phyloP scores from a whole-genome alignment of 1,140 invertebrate genomes.

The Theocolax elegans region DNA sequence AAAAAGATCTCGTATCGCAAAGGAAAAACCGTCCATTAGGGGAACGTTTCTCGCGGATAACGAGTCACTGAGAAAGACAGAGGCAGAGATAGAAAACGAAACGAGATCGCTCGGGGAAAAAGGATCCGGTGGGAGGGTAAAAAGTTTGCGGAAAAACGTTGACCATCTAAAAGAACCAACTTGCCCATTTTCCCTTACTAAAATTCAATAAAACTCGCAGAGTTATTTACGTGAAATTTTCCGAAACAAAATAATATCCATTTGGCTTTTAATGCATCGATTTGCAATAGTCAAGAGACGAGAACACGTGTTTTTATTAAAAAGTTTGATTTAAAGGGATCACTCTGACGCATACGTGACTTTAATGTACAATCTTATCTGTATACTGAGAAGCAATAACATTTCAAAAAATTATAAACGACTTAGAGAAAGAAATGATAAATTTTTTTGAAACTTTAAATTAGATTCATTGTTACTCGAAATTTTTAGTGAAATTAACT shows the following conservation, averaged over 20 bases:
- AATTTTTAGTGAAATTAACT: too few relatives aligned
- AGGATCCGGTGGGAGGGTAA: conserved; percentile 39
- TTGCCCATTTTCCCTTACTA: neutral
- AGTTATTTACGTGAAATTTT: neutral
- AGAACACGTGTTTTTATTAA: too few relatives aligned
- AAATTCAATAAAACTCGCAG: conserved; percentile 20
- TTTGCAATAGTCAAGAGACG: too few relatives aligned
- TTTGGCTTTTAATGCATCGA: neutral
- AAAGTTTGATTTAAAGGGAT: too few relatives aligned
- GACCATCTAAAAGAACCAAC: neutral
- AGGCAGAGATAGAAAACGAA: conserved; percentile 15
- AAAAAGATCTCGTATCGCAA: neutral
- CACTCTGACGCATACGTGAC: too few relatives aligned
- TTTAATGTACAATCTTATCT: too few relatives aligned
- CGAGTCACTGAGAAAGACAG: neutral
- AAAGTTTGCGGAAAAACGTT: conserved; percentile 30
- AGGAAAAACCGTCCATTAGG: neutral
- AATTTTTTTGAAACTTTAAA: too few relatives aligned
- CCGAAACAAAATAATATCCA: too few relatives aligned
- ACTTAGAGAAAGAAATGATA: too few relatives aligned
- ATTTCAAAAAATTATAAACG: too few relatives aligned
- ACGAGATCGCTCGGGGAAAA: neutral
- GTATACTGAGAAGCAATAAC: too few relatives aligned
- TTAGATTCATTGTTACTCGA: too few relatives aligned
- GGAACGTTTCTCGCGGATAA: neutral